Evolutionary conservation across 2,113 vertebrate species (phyloP).

Genomic region (Ploceus nigricollis): DNA sequence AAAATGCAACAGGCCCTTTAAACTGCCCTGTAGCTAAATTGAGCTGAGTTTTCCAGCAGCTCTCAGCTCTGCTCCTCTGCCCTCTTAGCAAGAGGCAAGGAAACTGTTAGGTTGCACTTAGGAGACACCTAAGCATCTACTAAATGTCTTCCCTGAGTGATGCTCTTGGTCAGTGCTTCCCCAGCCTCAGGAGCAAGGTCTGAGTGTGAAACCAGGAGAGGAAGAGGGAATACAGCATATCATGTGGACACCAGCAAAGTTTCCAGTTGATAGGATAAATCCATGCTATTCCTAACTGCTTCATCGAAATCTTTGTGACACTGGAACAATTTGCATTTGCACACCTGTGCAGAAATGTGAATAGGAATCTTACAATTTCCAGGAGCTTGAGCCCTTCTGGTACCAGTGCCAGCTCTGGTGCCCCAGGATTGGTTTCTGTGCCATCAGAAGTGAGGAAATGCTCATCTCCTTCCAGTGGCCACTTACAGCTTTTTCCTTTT

Average conservation of each 20-base stretch:
- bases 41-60: not conserved
- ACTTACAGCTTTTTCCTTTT: not conserved
- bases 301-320: not conserved
- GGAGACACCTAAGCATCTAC: not conserved
- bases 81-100: not conserved
- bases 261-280: not conserved
- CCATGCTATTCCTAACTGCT: not conserved
- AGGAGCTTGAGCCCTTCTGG: not conserved
- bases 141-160: not conserved
- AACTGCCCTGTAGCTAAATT: not conserved
- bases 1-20: constrained; percentile 27
- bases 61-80: not conserved
- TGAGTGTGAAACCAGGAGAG: not conserved
- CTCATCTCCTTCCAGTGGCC: not conserved
- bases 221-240: not conserved
- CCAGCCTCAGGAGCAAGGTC: not conserved
- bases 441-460: not conserved
- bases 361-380: not conserved
- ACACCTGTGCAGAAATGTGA: not conserved
- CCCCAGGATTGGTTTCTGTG: not conserved
- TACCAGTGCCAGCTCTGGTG: not conserved
- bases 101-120: not conserved
- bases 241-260: accelerated
- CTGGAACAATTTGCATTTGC: not conserved
- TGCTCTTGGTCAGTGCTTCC: not conserved